A percentile compares a stretch with the other conserved stretches of the same genome.
Conservation (phyloP, 2,888 invertebrate species). For the Chrysolina americana region DNA sequence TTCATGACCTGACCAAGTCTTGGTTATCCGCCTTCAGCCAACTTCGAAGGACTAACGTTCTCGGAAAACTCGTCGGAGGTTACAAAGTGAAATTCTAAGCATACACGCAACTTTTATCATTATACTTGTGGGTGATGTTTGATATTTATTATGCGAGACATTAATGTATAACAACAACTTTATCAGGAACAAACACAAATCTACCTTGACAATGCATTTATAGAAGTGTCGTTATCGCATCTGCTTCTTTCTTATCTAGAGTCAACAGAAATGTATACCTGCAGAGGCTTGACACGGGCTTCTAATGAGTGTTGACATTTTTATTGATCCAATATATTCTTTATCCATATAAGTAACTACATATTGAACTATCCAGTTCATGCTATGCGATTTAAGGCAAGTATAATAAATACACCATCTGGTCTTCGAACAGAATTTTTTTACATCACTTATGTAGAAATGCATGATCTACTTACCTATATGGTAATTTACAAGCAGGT, state of each 20-base stretch:
- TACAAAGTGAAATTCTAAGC: constrained; percentile 22
- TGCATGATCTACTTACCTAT: too few relatives aligned
- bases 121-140: constrained; percentile 13
- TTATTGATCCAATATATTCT: too few relatives aligned
- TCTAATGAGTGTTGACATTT: not conserved
- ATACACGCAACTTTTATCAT: constrained; percentile 16
- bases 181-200: constrained; percentile 9
- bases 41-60: constrained; percentile 5
- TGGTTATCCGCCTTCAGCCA: not conserved
- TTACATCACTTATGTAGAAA: too few relatives aligned
- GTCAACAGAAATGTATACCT: constrained; percentile 9
- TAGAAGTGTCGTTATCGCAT: constrained; percentile 1
- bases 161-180: constrained; percentile 2
- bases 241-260: constrained; percentile 15
- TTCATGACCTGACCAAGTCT: constrained; percentile 13
- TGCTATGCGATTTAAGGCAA: too few relatives aligned
- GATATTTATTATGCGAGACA: not conserved
- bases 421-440: too few relatives aligned
- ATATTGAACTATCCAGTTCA: too few relatives aligned
- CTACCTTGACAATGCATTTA: constrained; percentile 12
- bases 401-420: too few relatives aligned
- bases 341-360: too few relatives aligned
- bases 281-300: not conserved
- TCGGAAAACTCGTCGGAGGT: constrained; percentile 10
- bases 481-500: too few relatives aligned